A percentile compares a stretch with the other conserved stretches of the same genome.
These are phyloP conservation scores for Karalla daura DNA, from an alignment of 2,797 vertebrate genomes.

Conservation along the genomic window DNA sequence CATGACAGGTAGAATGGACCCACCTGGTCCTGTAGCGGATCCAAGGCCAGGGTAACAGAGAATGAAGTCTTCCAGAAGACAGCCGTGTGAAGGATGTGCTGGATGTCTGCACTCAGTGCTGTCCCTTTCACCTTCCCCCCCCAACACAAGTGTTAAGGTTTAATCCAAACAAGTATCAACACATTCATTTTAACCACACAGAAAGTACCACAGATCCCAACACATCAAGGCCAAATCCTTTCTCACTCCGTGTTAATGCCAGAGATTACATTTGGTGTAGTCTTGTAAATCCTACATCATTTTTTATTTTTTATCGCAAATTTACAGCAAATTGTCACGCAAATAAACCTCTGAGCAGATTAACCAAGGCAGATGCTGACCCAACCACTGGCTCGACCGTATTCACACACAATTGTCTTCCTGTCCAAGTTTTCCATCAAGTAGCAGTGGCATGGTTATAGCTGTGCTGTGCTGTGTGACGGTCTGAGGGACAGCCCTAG, in stretches of 20 bases:
- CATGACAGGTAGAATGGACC: constrained; percentile 16
- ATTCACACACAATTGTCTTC: too few species aligned
- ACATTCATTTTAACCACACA: constrained; percentile 2
- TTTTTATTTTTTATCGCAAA: constrained; percentile 42
- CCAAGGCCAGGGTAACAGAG: neutral
- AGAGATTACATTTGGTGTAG: constrained; percentile 46
- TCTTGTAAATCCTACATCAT: constrained; percentile 41
- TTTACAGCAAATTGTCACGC: constrained; percentile 35
- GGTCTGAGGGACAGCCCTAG: constrained; percentile 19
- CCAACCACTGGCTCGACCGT: constrained; percentile 20
- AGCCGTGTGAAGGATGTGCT: neutral
- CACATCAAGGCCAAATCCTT: constrained; percentile 19
- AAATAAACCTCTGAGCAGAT: constrained; percentile 22
- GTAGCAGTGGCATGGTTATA: too few species aligned
- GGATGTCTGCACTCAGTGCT: neutral
- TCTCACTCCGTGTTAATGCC: constrained; percentile 32
- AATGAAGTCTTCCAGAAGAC: neutral
- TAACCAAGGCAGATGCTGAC: constrained; percentile 20
- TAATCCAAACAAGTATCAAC: neutral
- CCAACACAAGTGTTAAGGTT: neutral
- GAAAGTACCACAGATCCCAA: constrained; percentile 3
- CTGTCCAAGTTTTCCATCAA: too few species aligned
- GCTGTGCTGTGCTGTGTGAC: too few species aligned
- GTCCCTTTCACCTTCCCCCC: neutral
- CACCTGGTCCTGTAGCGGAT: neutral